Evolutionary conservation across 2,113 vertebrate genomes (phyloP).

Genomic region (Platichthys flesus): DNA sequence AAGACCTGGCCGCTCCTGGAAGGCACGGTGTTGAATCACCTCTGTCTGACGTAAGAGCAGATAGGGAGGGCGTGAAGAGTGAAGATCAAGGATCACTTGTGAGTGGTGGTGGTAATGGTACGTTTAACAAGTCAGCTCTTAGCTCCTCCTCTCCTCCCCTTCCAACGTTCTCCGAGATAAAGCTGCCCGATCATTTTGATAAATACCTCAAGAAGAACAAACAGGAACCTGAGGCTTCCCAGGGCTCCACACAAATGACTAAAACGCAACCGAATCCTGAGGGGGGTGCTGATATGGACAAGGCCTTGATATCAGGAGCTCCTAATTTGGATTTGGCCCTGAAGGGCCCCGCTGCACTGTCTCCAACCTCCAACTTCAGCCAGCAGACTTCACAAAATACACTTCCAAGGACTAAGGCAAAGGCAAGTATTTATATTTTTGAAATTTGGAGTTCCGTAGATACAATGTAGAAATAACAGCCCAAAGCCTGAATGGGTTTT

Average conservation of each 20-base stretch:
- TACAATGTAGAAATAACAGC: no score
- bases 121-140: slow-evolving; percentile 53
- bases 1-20: slow-evolving; percentile 20
- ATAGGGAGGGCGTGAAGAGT: slow-evolving; percentile 15
- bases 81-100: slow-evolving; percentile 55
- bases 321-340: slow-evolving; percentile 37
- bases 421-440: slow-evolving; percentile 73
- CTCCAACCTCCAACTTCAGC: slow-evolving; percentile 69
- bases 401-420: slow-evolving; percentile 58
- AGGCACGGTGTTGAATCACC: slow-evolving; percentile 30
- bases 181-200: slow-evolving; percentile 84
- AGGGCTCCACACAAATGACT: slow-evolving; percentile 10
- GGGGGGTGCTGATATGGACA: slow-evolving; percentile 48
- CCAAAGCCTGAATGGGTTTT: slow-evolving; percentile 23
- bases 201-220: slow-evolving; percentile 81
- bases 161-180: slow-evolving; percentile 79
- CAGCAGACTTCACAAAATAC: slow-evolving; percentile 69
- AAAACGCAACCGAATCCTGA: slow-evolving; percentile 12
- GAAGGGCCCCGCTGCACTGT: slow-evolving; percentile 73
- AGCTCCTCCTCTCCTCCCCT: slow-evolving; percentile 54
- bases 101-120: slow-evolving; percentile 30
- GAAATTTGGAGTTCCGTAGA: not conserved
- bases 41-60: slow-evolving; percentile 27
- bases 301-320: slow-evolving; percentile 16
- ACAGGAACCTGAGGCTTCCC: slow-evolving; percentile 66